Evolutionary conservation across 2,797 vertebrate species (phyloP), one percentile per base, ranked within the genome.

Genomic region (Sardinella longiceps): DNA sequence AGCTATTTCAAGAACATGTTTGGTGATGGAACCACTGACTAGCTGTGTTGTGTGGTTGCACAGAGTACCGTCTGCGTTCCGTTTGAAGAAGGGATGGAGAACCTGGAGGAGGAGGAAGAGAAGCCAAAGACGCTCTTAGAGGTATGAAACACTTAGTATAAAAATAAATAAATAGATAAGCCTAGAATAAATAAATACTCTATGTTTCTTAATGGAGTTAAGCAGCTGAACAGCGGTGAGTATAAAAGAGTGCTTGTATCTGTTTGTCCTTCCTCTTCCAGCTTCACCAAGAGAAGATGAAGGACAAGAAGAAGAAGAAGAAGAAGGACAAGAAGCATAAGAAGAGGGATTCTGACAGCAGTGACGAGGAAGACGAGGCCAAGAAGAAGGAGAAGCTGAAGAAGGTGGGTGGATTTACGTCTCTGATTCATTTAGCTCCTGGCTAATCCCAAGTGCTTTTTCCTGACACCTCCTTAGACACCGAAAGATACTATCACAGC

Each of bases 341-440:
- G 88, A 98, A 95, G 90, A 96, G 94, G 25, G 92, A 91, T 87
- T 98, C 97, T 9, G 97, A 98, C 60, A 95, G 95, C 89, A 98
- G 98, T 3, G 97, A 96, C 10, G 98, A 98, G 66, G 98, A 99
- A 6, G 96, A 96, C 84, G 98, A 99, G 58, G 96, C 95, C 81
- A 98, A 96, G 93, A 99, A 99, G 90, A 96, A 96, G 82, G 97
- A 98, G 89, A 99, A 99, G 90, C 91, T 99, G 85, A 99, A 96
- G 90, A 99, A 97, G 98, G 98, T 99, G 83, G 81, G 60, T 48
- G 7, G 51, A 2, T 81, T 10, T 50, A 23, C 0, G n/a, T 60
- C 56, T 53, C 30, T 70, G 33, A 11, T n/a, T 60, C 5, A 74
- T 70, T 12, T 15, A 33, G 63, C 63, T 14, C 63, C 63, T 70